phyloP scores from a whole-genome alignment of 2,888 invertebrate genomes.

The Apamea monoglypha region DNA sequence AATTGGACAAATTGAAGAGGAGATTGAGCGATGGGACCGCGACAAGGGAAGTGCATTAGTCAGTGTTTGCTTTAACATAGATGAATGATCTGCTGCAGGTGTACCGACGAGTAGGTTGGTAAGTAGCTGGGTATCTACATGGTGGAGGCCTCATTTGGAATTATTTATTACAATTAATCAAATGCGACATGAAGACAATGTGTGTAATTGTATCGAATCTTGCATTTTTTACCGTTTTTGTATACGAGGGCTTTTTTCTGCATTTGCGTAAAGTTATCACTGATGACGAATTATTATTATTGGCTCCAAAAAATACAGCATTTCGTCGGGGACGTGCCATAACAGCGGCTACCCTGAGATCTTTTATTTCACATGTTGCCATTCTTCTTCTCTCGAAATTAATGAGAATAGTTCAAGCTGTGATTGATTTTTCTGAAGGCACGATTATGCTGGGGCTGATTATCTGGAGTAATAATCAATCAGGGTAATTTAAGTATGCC shows the following conservation, averaged over 20 bases:
- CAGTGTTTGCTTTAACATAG: constrained; percentile 61
- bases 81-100: constrained; percentile 56
- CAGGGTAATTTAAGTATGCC: too few species aligned
- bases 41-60: constrained; percentile 71
- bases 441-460: too few species aligned
- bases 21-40: constrained; percentile 64
- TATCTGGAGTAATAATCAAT: background rate
- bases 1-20: constrained; percentile 60
- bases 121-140: background rate
- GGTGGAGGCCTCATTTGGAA: background rate
- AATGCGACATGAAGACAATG: background rate
- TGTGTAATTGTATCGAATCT: background rate
- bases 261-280: too few species aligned
- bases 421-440: background rate
- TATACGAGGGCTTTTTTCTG: background rate
- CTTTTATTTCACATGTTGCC: background rate
- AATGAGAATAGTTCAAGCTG: background rate
- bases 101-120: background rate
- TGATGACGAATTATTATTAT: background rate
- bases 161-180: background rate
- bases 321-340: too few species aligned
- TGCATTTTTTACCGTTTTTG: background rate
- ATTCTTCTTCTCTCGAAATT: background rate
- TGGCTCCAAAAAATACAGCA: too few species aligned
- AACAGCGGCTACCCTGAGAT: too few species aligned